Base-by-base conservation (phyloP, 2,888 invertebrate genomes). In the Pelosia muscerda region DNA sequence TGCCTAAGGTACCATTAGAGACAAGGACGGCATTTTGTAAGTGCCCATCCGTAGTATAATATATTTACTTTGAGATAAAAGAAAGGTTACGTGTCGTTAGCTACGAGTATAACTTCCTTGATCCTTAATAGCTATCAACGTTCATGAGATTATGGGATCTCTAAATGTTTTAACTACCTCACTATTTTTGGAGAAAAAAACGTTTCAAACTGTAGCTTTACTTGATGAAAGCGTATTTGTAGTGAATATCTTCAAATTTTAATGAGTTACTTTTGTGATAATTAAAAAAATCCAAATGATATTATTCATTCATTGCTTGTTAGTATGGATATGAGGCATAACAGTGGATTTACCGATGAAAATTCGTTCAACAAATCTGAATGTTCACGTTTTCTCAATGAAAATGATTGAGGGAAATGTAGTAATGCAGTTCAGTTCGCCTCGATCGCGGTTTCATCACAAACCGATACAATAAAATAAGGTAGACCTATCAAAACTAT, bases 31-130 rank as follows among this genome's bases (percentile, higher is more conserved):
- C 19, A 19, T 49, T 49, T 49, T 49, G 49, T 49, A 49, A 49
- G n/a, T 49, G 49, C 8, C 49, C 49, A 49, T 49, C 49, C n/a
- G n/a, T n/a, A 49, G 49, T 8, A 49, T 49, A 49, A 49, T 59
- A 26, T 26, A 49, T 62, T 23, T 49, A 22, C 23, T 53, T 49
- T 49, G 26, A 62, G 25, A 19, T 62, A 22, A 23, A 62, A 42
- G 23, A n/a, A 25, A 49, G 49, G n/a, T 49, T 49, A 49, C 49
- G 49, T 49, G 49, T 49, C 49, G 49, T 49, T 49, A 49, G 49
- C 49, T 49, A 49, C 49, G 49, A 49, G 49, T 49, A 49, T 49
- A 49, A 49, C 49, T n/a, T 49, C 49, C 49, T 49, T 49, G 49
- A 49, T 49, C n/a, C 49, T 8, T 49, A n/a, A n/a, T 49, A 49